A percentile compares a stretch with the other conserved stretches of the same genome.
Conservation (phyloP, 2,888 invertebrate species). For the Pandemis cinnamomeana region DNA sequence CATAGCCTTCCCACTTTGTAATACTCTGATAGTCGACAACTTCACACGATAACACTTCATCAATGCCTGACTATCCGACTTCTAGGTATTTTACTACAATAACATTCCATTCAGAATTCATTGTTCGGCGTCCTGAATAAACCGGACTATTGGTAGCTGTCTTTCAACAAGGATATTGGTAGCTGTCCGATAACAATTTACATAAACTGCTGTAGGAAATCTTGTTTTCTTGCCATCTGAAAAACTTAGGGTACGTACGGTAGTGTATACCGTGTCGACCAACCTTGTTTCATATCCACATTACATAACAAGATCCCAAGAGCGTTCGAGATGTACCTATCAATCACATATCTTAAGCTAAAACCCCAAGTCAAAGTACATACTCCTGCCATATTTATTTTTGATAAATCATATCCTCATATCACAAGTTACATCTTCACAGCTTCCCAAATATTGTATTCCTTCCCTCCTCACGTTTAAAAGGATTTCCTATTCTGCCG, state of each 20-base stretch:
- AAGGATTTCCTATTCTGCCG: slow-evolving; percentile 13
- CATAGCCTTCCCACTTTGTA: not conserved
- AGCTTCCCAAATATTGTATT: slow-evolving; percentile 7
- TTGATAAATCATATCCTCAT: not conserved
- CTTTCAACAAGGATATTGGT: slow-evolving; percentile 2
- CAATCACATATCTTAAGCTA: no score
- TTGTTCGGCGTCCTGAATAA: slow-evolving; percentile 23
- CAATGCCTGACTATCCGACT: not conserved
- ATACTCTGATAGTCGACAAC: not conserved
- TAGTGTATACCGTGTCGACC: no score
- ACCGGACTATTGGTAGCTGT: slow-evolving; percentile 16
- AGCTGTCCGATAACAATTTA: not conserved
- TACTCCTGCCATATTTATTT: not conserved
- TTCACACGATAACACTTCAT: not conserved
- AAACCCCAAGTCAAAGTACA: not conserved
- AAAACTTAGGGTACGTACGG: no score
- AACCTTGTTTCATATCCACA: not conserved
- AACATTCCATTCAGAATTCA: slow-evolving; percentile 31
- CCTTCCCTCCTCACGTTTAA: not conserved
- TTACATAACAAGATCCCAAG: no score
- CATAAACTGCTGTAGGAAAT: not conserved
- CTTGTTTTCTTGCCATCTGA: not conserved
- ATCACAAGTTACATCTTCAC: not conserved
- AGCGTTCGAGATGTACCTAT: no score
- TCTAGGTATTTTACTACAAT: slow-evolving; percentile 12